Evolutionary conservation across 1,140 invertebrate species (phyloP).

Genomic region (Medauroidea extradentata): DNA sequence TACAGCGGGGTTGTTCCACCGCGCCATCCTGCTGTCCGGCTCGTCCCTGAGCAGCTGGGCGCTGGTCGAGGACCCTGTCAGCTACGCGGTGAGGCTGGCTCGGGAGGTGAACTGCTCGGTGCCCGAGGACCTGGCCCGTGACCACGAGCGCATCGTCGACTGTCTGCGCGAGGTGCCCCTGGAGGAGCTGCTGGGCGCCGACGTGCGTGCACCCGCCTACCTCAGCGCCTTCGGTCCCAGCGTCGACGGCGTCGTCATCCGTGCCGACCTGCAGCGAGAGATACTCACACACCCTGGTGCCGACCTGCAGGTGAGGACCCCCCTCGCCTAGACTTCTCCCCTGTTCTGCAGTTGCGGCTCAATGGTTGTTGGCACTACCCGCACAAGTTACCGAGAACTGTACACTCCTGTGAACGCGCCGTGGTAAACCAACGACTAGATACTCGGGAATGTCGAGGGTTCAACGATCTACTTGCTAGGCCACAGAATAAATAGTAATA

Average conservation of each 20-base stretch:
- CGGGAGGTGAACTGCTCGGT: slow-evolving; percentile 81
- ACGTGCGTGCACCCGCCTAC: slow-evolving; percentile 78
- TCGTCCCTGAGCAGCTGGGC: slow-evolving; percentile 93
- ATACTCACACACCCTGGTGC: slow-evolving; percentile 63
- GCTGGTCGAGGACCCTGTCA: slow-evolving; percentile 81
- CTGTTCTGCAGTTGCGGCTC: too few relatives aligned
- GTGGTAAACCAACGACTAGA: too few relatives aligned
- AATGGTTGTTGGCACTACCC: too few relatives aligned
- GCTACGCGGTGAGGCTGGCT: slow-evolving; percentile 79
- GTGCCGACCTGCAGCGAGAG: slow-evolving; percentile 70
- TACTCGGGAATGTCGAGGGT: too few relatives aligned
- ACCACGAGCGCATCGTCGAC: slow-evolving; percentile 76
- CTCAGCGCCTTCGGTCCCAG: slow-evolving; percentile 49
- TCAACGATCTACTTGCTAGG: too few relatives aligned
- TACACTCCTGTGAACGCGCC: too few relatives aligned
- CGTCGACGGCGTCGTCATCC: slow-evolving; percentile 68
- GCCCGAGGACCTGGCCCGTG: slow-evolving; percentile 67
- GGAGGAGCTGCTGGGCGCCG: slow-evolving; percentile 69
- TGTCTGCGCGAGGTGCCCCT: slow-evolving; percentile 72
- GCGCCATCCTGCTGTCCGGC: slow-evolving; percentile 85
- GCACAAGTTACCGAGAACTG: too few relatives aligned
- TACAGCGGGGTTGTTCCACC: slow-evolving; percentile 73
- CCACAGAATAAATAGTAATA: too few relatives aligned
- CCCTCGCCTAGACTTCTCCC: too few relatives aligned
- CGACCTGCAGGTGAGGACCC: neutral